A percentile compares a stretch with the other conserved stretches of the same genome.
These are phyloP conservation scores for Hydriomena furcata DNA, from an alignment of 2,888 invertebrate genomes.

Conservation along the genomic window DNA sequence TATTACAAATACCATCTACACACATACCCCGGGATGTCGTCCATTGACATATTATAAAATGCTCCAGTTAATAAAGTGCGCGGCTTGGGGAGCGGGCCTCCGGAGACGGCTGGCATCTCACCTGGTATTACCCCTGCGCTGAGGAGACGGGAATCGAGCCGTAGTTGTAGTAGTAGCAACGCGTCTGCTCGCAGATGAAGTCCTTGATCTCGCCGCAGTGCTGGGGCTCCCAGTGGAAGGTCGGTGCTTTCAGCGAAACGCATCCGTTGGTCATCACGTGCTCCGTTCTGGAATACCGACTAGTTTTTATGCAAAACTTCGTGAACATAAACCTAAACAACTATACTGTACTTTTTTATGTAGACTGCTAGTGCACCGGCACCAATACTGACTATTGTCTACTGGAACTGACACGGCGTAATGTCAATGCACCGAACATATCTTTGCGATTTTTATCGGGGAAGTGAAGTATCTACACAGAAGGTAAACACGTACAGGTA, in stretches of 20 bases:
- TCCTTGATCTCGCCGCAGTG: slow-evolving; percentile 93
- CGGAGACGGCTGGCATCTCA: slow-evolving; percentile 86
- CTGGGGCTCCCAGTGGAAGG: slow-evolving; percentile 91
- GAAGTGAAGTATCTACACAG: too few species aligned
- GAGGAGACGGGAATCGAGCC: slow-evolving; percentile 95
- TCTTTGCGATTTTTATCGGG: too few species aligned
- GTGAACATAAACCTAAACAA: slow-evolving; percentile 12
- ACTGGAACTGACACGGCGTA: too few species aligned
- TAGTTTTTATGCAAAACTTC: slow-evolving; percentile 64
- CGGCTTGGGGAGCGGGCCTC: slow-evolving; percentile 79
- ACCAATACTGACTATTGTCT: too few species aligned
- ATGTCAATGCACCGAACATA: too few species aligned
- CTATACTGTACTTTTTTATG: not conserved
- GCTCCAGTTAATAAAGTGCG: slow-evolving; percentile 48
- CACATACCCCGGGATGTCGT: slow-evolving; percentile 42
- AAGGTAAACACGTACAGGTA: too few species aligned
- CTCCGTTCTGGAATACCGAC: slow-evolving; percentile 82
- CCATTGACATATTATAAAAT: slow-evolving; percentile 35
- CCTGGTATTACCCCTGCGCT: slow-evolving; percentile 95
- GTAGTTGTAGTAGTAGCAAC: slow-evolving; percentile 96
- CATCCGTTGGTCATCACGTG: slow-evolving; percentile 87
- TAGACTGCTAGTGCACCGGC: too few species aligned
- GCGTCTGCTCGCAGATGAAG: slow-evolving; percentile 95
- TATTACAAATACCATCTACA: slow-evolving; percentile 53
- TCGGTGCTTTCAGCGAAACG: slow-evolving; percentile 90